These are phyloP conservation scores for Drosophila truncata DNA, from an alignment of 1,140 invertebrate species.

Conservation along the genomic window DNA sequence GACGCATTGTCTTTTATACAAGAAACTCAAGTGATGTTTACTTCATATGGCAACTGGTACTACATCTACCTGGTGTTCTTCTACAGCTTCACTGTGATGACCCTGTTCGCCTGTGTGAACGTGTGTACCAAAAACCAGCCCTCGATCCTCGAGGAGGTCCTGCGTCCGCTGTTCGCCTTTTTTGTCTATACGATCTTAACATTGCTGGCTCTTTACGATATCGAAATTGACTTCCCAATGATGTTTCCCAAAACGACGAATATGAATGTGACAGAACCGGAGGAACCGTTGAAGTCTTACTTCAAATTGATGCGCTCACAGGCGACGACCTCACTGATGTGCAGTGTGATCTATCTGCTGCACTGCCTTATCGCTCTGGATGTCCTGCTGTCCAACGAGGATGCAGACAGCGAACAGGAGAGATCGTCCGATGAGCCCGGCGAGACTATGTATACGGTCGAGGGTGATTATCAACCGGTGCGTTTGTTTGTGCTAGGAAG, in stretches of 20 bases:
- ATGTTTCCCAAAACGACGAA: background rate
- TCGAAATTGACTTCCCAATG: conserved; percentile 27
- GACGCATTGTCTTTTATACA: conserved; percentile 6
- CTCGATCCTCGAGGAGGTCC: conserved; percentile 18
- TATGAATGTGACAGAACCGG: background rate
- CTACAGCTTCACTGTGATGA: conserved; percentile 37
- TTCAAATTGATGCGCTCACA: conserved; percentile 30
- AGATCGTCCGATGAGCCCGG: background rate
- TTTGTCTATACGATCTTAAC: conserved; percentile 34
- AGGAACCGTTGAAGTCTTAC: conserved; percentile 44
- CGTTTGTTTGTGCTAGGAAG: conserved; percentile 45
- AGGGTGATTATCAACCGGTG: conserved; percentile 44
- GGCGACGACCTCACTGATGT: conserved; percentile 22
- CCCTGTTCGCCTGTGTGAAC: conserved; percentile 49
- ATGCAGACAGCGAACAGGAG: background rate
- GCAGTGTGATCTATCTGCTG: conserved; percentile 42
- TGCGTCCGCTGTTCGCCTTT: conserved; percentile 21
- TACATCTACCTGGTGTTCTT: conserved; percentile 4
- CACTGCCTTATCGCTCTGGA: conserved; percentile 52
- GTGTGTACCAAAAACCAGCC: conserved; percentile 40
- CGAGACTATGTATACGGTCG: background rate
- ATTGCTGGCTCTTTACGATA: conserved; percentile 39
- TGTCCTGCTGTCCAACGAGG: conserved; percentile 41
- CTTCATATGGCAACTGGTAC: background rate
- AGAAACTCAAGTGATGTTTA: background rate